These are phyloP conservation scores for Andrena marginata DNA, from an alignment of 2,888 invertebrate genomes.

Conservation along the genomic window DNA sequence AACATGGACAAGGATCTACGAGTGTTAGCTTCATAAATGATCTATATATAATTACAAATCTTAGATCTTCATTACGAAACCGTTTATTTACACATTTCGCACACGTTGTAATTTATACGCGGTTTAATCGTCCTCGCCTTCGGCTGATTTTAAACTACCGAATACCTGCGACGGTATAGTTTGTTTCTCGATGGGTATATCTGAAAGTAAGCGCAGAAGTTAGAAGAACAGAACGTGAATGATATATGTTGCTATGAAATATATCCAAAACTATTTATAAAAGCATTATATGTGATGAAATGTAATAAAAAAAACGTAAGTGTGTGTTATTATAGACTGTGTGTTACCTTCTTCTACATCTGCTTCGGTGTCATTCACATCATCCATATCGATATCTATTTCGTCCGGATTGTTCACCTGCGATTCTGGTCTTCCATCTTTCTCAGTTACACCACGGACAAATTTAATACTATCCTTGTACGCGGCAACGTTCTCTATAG, in stretches of 20 bases:
- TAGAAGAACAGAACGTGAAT: conserved; percentile 14
- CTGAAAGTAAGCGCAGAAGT: conserved; percentile 78
- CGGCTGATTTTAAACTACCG: conserved; percentile 89
- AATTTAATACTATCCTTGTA: conserved; percentile 90
- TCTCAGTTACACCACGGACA: conserved; percentile 95
- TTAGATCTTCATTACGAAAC: conserved; percentile 27
- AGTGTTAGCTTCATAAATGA: conserved; percentile 10
- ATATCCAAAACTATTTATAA: conserved; percentile 44
- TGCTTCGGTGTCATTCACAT: conserved; percentile 88
- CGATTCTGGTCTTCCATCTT: conserved; percentile 87
- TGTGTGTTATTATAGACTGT: conserved; percentile 25
- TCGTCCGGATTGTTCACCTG: conserved; percentile 95
- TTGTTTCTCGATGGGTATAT: conserved; percentile 93
- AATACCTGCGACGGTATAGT: conserved; percentile 96
- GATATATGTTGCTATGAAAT: conserved; percentile 29
- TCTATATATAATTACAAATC: conserved; percentile 29
- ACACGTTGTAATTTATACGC: conserved; percentile 13
- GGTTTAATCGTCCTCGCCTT: conserved; percentile 62
- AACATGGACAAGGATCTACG: conserved; percentile 10
- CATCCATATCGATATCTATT: conserved; percentile 93
- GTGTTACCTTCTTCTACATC: conserved; percentile 84
- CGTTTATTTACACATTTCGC: conserved; percentile 43
- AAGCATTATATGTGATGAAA: conserved; percentile 36
- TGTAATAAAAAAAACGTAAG: conserved; percentile 38
- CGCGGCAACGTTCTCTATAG: conserved; percentile 70